Percentiles rank a stretch among this genome's conserved stretches.
Conservation (phyloP, 2,888 invertebrate genomes). For the Congeria kusceri region DNA sequence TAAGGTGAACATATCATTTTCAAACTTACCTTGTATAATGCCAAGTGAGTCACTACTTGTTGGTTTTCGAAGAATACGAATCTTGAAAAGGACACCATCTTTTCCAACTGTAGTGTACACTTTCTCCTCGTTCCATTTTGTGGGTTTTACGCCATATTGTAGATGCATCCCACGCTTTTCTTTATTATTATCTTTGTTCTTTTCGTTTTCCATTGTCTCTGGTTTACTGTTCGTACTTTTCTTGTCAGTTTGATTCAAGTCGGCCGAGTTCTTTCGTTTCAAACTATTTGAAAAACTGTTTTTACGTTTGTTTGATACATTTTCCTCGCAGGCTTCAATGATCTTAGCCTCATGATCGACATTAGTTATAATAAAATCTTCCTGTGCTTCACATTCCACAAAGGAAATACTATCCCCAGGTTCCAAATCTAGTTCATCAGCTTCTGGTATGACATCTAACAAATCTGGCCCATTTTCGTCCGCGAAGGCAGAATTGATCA, state of each 20-base stretch:
- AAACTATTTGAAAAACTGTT: not conserved
- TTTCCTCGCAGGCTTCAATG: not conserved
- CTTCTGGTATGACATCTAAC: conserved; percentile 49
- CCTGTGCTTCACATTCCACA: conserved; percentile 47
- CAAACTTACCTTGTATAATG: too few relatives aligned
- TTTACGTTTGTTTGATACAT: not conserved
- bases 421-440: conserved; percentile 34
- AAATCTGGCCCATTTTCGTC: conserved; percentile 25
- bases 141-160: not conserved
- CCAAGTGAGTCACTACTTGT: not conserved
- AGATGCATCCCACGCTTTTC: conserved; percentile 6
- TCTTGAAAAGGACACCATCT: conserved; percentile 43
- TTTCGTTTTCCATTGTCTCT: conserved; percentile 1
- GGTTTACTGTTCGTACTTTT: not conserved
- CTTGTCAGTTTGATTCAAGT: conserved; percentile 11
- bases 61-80: conserved; percentile 34
- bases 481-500: not conserved
- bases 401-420: conserved; percentile 31
- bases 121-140: conserved; percentile 43
- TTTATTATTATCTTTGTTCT: conserved; percentile 29
- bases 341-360: not conserved
- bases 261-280: not conserved
- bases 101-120: conserved; percentile 45
- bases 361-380: conserved; percentile 14
- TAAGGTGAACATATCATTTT: too few relatives aligned